These are phyloP conservation scores for Carlito syrichta DNA, from an alignment of 2,113 vertebrate species.

Conservation along the genomic window DNA sequence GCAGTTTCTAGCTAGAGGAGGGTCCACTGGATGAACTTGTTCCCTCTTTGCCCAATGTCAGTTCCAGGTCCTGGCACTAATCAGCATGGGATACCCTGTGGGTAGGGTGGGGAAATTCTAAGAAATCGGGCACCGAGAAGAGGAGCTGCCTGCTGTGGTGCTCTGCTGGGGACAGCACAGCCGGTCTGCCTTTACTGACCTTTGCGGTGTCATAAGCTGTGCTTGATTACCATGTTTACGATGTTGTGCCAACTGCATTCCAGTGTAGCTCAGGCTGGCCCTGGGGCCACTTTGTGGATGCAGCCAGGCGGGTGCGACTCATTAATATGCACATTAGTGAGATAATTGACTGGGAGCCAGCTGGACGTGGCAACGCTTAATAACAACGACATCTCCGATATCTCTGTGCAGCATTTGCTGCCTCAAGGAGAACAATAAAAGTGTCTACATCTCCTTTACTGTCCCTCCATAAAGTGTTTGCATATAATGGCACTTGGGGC, in stretches of 20 bases:
- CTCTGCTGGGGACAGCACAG: neutral
- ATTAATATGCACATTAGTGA: conserved; percentile 74
- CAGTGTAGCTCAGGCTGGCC: neutral
- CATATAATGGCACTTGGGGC: conserved; percentile 42
- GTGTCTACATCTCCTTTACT: neutral
- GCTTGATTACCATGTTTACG: conserved; percentile 54
- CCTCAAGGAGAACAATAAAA: conserved; percentile 67
- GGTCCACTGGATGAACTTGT: fast-evolving
- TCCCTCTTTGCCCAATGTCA: neutral
- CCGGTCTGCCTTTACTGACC: conserved; percentile 44
- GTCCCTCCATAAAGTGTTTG: neutral
- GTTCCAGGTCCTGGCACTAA: neutral
- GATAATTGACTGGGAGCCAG: conserved; percentile 75
- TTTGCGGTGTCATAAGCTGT: conserved; percentile 51
- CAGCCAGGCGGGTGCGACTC: conserved; percentile 55
- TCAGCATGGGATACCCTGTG: too few species aligned
- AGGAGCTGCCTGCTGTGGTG: neutral
- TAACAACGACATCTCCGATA: too few species aligned
- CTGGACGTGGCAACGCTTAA: conserved; percentile 66
- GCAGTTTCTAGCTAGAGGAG: neutral
- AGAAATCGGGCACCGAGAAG: neutral
- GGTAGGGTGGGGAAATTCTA: neutral
- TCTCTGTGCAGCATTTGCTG: conserved; percentile 33
- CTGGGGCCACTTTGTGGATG: neutral
- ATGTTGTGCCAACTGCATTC: conserved; percentile 59